Evolutionary conservation across 1,140 invertebrate species (phyloP).

Genomic region (Rhagoletis zephyria): DNA sequence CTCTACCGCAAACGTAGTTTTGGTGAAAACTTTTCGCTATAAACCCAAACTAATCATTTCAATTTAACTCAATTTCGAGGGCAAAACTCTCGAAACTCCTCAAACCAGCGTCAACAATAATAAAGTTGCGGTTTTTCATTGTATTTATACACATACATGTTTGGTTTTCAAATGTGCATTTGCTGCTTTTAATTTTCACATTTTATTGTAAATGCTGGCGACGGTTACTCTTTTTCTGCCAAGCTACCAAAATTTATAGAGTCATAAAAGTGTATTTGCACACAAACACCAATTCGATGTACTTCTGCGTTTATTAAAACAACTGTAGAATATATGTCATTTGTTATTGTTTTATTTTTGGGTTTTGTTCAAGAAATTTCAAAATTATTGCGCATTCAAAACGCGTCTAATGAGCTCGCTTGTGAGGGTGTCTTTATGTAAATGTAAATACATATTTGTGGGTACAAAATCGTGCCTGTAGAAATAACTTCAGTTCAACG

Average conservation of each 20-base stretch:
- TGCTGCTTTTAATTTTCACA: conserved; percentile 29
- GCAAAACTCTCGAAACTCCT: neutral
- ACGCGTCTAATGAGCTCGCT: conserved; percentile 17
- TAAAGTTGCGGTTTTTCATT: neutral
- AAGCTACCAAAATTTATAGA: conserved; percentile 10
- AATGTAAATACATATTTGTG: neutral
- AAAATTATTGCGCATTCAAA: neutral
- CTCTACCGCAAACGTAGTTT: neutral
- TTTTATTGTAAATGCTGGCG: conserved; percentile 16
- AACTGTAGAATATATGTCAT: neutral
- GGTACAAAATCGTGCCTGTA: neutral
- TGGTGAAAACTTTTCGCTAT: neutral
- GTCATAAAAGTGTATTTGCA: conserved; percentile 9
- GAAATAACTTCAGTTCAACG: neutral
- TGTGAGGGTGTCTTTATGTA: neutral
- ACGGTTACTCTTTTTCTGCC: neutral
- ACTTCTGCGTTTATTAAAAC: neutral
- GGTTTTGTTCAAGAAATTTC: neutral
- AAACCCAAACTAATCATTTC: neutral
- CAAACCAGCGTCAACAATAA: neutral
- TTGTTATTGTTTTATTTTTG: conserved; percentile 9
- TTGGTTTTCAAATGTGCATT: neutral
- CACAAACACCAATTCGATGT: neutral
- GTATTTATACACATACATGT: neutral
- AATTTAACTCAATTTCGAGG: neutral